These are phyloP conservation scores for Abrostola triplasia DNA, from an alignment of 2,888 invertebrate genomes.

Conservation along the genomic window DNA sequence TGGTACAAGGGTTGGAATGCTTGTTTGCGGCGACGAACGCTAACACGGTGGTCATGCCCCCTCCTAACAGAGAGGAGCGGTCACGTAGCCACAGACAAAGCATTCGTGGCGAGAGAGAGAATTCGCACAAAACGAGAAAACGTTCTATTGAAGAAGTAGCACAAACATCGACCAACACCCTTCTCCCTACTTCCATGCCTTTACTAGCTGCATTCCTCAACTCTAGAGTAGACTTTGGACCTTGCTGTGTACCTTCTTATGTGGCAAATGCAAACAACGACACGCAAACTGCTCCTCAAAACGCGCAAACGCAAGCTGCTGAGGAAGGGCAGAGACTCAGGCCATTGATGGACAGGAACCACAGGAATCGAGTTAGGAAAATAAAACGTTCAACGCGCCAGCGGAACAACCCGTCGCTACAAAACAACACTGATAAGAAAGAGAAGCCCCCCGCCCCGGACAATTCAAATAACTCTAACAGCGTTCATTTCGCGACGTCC, in stretches of 20 bases:
- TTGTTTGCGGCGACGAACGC: slow-evolving; percentile 85
- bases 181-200: slow-evolving; percentile 89
- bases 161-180: slow-evolving; percentile 90
- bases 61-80: slow-evolving; percentile 79
- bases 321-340: slow-evolving; percentile 78
- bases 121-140: slow-evolving; percentile 82
- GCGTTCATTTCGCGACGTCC: slow-evolving; percentile 92
- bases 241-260: slow-evolving; percentile 74
- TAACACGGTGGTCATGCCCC: slow-evolving; percentile 85
- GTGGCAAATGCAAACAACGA: slow-evolving; percentile 64
- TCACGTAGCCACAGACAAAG: slow-evolving; percentile 78
- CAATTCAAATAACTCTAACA: slow-evolving; percentile 70
- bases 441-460: slow-evolving; percentile 71
- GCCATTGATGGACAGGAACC: slow-evolving; percentile 85
- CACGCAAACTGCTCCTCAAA: slow-evolving; percentile 66
- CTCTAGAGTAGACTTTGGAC: slow-evolving; percentile 88
- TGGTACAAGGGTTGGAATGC: slow-evolving; percentile 87
- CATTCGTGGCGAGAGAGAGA: slow-evolving; percentile 81
- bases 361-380: slow-evolving; percentile 85
- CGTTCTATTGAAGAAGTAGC: slow-evolving; percentile 89
- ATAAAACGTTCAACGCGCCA: slow-evolving; percentile 88
- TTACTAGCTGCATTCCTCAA: slow-evolving; percentile 90
- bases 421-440: slow-evolving; percentile 73
- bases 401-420: slow-evolving; percentile 75
- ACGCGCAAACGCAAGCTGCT: slow-evolving; percentile 65